Base-by-base conservation (phyloP, 1,140 invertebrate species). In the Drosophila rhopaloa region DNA sequence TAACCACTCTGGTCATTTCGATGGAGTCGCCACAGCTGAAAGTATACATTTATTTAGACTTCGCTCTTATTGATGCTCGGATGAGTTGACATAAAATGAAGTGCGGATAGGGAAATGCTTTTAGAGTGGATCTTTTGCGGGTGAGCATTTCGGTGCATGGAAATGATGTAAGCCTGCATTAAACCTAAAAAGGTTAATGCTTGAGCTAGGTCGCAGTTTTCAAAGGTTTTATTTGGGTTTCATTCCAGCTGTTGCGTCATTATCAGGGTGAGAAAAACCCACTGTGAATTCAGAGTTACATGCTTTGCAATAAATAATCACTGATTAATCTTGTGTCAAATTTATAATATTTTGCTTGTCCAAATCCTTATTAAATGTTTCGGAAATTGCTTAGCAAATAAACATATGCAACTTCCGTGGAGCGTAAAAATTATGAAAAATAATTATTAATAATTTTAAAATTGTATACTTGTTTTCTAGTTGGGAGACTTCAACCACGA, bases 1-100 rank as follows among this genome's bases (percentile, higher is more conserved):
- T 89, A 53, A 89, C 79, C 59, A 65, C 67, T 77, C 74, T 79
- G 60, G 83, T 50, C 41, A 86, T 55, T 74, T 91, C 78, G 51
- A 90, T 76, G 44, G 86, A 81, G 70, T 92, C 85, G 75, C 65
- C 89, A 80, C 76, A 91, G 55, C 86, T 91, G 73, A 68, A 91
- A 91, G 50, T 66, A 86, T 24, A 88, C 58, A 46, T 44, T 27
- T 43, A 41, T 40, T 72, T 71, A 72, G 68, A 67, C 66, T 29
- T 66, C 13, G 40, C 50, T 48, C 27, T 48, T 14, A 27, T 14
- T 16, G 43, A 40, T 27, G 48, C 41, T 48, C 48, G 14, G 38
- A 72, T 84, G 67, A 67, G 53, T 83, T 83, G 75, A 79, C 61
- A 73, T 61, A 58, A 68, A 79, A 66, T 72, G 61, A 63, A 80